phyloP scores from a whole-genome alignment of 2,113 vertebrate species.

The Gracilinanus agilis region DNA sequence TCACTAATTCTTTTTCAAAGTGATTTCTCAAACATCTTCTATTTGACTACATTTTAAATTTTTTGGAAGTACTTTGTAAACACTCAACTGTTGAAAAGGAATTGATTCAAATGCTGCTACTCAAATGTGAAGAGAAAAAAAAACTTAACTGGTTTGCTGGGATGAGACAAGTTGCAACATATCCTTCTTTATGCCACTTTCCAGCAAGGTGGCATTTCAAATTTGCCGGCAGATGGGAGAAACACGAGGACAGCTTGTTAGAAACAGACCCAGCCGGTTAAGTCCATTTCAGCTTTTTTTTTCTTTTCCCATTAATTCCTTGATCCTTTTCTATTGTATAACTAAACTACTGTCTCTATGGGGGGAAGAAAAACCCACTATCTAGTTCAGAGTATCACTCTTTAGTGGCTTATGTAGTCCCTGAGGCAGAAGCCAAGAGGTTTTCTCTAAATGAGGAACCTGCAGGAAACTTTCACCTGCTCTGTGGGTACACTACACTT shows the following conservation, averaged over 20 bases:
- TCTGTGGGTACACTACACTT: constrained; percentile 40
- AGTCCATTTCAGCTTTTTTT: constrained; percentile 67
- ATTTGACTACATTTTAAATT: neutral
- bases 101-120: constrained; percentile 12
- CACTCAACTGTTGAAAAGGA: neutral
- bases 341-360: constrained; percentile 64
- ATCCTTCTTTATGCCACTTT: neutral
- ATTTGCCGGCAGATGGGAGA: constrained; percentile 79
- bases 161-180: neutral
- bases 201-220: constrained; percentile 78
- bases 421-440: constrained; percentile 64
- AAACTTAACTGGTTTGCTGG: neutral
- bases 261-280: constrained; percentile 79
- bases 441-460: constrained; percentile 65
- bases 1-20: neutral
- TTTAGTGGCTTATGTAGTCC: constrained; percentile 55
- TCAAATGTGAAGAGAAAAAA: constrained; percentile 15
- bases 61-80: constrained; percentile 27
- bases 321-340: constrained; percentile 65
- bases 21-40: neutral
- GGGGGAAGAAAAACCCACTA: constrained; percentile 28
- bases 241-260: constrained; percentile 80
- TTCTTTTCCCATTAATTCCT: constrained; percentile 76
- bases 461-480: constrained; percentile 52
- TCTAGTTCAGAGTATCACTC: constrained; percentile 47